These are phyloP conservation scores for Brachypalpus laphriformis DNA, from an alignment of 2,888 invertebrate species.

Conservation along the genomic window DNA sequence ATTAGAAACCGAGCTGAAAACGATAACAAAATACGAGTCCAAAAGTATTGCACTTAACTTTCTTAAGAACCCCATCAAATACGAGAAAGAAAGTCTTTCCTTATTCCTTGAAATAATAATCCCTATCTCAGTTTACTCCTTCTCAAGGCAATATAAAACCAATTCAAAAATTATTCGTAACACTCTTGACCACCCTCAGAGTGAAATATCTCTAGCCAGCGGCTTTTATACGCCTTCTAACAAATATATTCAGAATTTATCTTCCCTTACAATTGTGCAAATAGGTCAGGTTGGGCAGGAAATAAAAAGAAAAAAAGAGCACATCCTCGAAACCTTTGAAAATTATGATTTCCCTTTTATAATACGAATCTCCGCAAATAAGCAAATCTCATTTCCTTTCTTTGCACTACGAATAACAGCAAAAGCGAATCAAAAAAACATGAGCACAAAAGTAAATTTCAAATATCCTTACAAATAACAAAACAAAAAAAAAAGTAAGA, in stretches of 20 bases:
- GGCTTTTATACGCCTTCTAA: neutral
- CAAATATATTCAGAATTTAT: conserved; percentile 10
- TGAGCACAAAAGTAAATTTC: conserved; percentile 35
- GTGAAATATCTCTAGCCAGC: neutral
- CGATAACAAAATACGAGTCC: too few species aligned
- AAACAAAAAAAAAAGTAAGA: neutral
- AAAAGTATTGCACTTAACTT: too few species aligned
- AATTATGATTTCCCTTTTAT: conserved; percentile 35
- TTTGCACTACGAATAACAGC: neutral
- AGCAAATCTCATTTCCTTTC: conserved; percentile 46
- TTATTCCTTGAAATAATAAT: neutral
- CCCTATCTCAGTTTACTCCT: neutral
- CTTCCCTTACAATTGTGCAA: neutral
- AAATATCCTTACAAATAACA: conserved; percentile 44
- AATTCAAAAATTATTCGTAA: neutral
- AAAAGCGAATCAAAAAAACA: neutral
- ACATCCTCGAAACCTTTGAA: conserved; percentile 12
- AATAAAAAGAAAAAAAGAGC: conserved; percentile 9
- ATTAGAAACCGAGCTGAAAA: too few species aligned
- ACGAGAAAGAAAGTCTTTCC: neutral
- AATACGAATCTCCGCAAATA: conserved; percentile 8
- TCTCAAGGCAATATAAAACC: neutral
- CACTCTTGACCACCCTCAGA: neutral
- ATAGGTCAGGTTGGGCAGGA: conserved; percentile 37
- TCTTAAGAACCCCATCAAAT: neutral